Base-by-base conservation (phyloP, 64 coral and sea anemone genomes). In the Trachythela sp. region DNA sequence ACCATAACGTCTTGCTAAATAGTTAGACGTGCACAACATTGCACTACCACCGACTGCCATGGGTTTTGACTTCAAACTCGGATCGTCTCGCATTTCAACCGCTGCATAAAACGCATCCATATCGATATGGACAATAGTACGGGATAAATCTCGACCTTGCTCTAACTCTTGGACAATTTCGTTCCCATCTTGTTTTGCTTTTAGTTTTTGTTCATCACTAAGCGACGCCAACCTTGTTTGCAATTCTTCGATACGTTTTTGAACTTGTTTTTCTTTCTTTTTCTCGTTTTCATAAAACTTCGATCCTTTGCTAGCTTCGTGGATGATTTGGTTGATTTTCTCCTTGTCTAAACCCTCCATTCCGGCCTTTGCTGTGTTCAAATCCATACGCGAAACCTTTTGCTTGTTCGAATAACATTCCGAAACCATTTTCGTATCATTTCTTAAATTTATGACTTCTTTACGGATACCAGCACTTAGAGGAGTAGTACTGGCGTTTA, bases 101-200 rank as follows among this genome's bases (percentile, higher is more conserved):
- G 96, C 93, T 17, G 96, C 96, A 90, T 93, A 99, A 70, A 99
- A 99, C 0, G 96, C 96, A 80, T 99, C 96, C 96, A 99, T 99
- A 40, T 99, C 96, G 39, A 99, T 91, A 32, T 99, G 96, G 76
- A 99, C 89, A 58, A 99, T 93, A 32, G 89, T 89, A 80, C 96
- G 96, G 42, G 87, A 90, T 54, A 99, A 84, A 70, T 99, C 96
- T 31, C 96, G 96, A 48, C 83, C 84, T 22, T 90, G 67, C 32
- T 99, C 96, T 11, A 99, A 76, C 50, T 99, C 96, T 86, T 84
- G 80, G 13, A 99, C 96, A n/a, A 99, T 87, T 71, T 76, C 48
- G 54, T 99, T 83, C 49, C 87, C 84, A 52, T 86, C 83, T 58
- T 83, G 33, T 40, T 93, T 48, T 27, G 96, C 96, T 64, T 91